Percentiles rank a stretch among this genome's conserved stretches.
These are phyloP conservation scores for Paguma larvata DNA, from an alignment of 2,797 vertebrate species.

Conservation along the genomic window DNA sequence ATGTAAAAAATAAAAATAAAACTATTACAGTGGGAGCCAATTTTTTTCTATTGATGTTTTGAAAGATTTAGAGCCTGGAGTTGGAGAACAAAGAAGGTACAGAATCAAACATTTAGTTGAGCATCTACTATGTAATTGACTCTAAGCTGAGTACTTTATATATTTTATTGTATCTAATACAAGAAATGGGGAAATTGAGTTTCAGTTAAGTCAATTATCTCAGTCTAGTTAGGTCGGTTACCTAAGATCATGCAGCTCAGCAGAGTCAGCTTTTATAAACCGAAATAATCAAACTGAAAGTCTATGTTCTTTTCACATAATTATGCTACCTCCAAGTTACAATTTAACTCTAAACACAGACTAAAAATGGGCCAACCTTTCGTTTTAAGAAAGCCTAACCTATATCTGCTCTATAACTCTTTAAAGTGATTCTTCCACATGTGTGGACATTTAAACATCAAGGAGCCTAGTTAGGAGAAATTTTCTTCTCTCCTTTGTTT, in stretches of 20 bases:
- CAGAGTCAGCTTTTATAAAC: conserved; percentile 47
- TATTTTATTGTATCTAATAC: not conserved
- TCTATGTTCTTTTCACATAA: not conserved
- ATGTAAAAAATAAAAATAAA: not conserved
- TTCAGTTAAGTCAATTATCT: not conserved
- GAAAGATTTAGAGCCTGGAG: not conserved
- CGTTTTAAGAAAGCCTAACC: conserved; percentile 17
- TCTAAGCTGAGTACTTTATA: not conserved
- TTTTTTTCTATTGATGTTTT: conserved; percentile 41
- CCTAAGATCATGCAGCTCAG: not conserved
- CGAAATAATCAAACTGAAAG: not conserved
- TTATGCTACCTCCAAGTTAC: not conserved
- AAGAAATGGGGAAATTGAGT: not conserved
- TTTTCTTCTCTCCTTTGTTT: not conserved
- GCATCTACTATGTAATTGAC: not conserved
- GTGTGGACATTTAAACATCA: not conserved
- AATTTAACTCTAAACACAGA: conserved; percentile 39
- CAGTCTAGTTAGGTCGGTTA: not conserved
- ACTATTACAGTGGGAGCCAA: conserved; percentile 30
- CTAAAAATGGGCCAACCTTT: not conserved
- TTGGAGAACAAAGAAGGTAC: not conserved
- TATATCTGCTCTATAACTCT: not conserved
- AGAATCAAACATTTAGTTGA: not conserved
- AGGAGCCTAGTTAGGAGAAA: not conserved
- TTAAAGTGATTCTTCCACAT: conserved; percentile 23